A percentile compares a stretch with the other conserved stretches of the same genome.
Evolutionary conservation across 2,888 invertebrate species (phyloP).

Genomic region (Dynastes hyllus): DNA sequence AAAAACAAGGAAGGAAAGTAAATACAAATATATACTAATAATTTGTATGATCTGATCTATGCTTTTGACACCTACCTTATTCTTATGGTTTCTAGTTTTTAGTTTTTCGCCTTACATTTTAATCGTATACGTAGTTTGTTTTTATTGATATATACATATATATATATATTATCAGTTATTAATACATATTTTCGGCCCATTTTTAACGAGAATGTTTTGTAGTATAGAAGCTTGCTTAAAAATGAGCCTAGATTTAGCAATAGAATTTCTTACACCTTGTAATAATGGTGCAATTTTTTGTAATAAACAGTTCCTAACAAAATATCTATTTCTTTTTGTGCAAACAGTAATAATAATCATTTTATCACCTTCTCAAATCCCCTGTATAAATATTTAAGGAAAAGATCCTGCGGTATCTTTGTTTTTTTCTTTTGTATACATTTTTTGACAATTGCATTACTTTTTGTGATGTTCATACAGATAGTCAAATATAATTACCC

Average conservation of each 20-base stretch:
- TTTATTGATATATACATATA: conserved; percentile 19
- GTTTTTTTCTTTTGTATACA: too few relatives aligned
- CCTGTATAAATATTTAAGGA: too few relatives aligned
- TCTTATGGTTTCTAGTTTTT: conserved; percentile 31
- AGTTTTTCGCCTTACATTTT: conserved; percentile 31
- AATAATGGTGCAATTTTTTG: conserved; percentile 59
- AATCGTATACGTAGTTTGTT: conserved; percentile 48
- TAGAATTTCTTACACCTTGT: conserved; percentile 56
- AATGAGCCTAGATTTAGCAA: conserved; percentile 47
- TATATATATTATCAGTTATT: conserved; percentile 38
- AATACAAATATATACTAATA: conserved; percentile 14
- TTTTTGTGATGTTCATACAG: too few relatives aligned
- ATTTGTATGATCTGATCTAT: conserved; percentile 26
- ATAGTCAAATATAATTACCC: too few relatives aligned
- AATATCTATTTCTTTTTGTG: conserved; percentile 27
- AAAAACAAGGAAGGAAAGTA: neutral
- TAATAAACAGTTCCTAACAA: conserved; percentile 60
- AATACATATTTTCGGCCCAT: conserved; percentile 29
- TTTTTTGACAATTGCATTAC: too few relatives aligned
- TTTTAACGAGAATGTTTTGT: conserved; percentile 30
- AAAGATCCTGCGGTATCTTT: too few relatives aligned
- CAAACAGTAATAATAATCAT: too few relatives aligned
- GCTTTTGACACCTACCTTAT: conserved; percentile 20
- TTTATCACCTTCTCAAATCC: too few relatives aligned
- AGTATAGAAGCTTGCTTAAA: conserved; percentile 25